These are phyloP conservation scores for Onchidella celtica DNA, from an alignment of 2,888 invertebrate genomes.

Conservation along the genomic window DNA sequence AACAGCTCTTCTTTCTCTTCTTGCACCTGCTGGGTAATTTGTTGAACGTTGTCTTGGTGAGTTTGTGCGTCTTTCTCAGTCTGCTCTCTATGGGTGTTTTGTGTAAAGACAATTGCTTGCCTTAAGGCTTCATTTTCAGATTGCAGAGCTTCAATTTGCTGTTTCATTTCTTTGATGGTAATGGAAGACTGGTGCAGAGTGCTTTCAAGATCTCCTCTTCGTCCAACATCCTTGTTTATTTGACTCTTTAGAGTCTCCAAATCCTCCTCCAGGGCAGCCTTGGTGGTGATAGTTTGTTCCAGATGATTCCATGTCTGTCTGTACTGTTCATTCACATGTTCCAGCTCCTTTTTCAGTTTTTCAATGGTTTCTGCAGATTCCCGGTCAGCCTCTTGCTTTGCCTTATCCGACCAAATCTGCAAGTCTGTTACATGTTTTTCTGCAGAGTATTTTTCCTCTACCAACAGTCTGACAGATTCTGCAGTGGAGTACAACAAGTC, in stretches of 20 bases:
- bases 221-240: neutral
- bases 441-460: slow-evolving; percentile 46
- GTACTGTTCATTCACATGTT: neutral
- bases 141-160: slow-evolving; percentile 14
- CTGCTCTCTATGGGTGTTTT: too few relatives aligned
- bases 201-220: slow-evolving; percentile 5
- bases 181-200: slow-evolving; percentile 25
- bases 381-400: neutral
- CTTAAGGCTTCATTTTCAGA: slow-evolving; percentile 3
- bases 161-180: slow-evolving; percentile 13
- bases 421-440: slow-evolving; percentile 36
- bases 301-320: slow-evolving; percentile 28
- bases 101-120: neutral
- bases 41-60: neutral
- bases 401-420: slow-evolving; percentile 12
- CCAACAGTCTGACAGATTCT: slow-evolving; percentile 42
- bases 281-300: slow-evolving; percentile 22
- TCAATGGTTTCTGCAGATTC: slow-evolving; percentile 8
- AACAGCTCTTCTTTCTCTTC: slow-evolving; percentile 33
- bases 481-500: slow-evolving; percentile 45
- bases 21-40: neutral
- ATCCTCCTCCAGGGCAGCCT: slow-evolving; percentile 27
- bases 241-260: slow-evolving; percentile 4
- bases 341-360: slow-evolving; percentile 18
- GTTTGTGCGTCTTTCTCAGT: neutral